Evolutionary conservation across 2,113 vertebrate species (phyloP), one percentile per base, ranked within the genome.

Genomic region (Blennius ocellaris): DNA sequence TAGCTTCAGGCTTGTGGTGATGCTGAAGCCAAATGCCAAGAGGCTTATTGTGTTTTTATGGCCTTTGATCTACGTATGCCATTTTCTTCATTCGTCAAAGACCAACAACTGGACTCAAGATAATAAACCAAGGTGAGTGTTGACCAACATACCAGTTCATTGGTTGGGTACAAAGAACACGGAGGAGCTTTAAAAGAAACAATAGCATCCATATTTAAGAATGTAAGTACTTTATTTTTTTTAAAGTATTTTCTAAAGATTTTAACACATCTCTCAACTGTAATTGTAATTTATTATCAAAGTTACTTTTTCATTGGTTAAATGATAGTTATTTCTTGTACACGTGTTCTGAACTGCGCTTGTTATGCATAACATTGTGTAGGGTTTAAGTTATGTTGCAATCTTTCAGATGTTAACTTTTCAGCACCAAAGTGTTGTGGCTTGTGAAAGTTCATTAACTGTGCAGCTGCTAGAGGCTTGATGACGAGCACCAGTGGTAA

Each of bases 11-110:
- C 81, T 70, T 68, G 54, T 78, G 73, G 72, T 80, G 79, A 82
- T 84, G 58, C 70, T 76, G 53, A 54, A 78, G 81, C 66, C 82
- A 89, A 89, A 91, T 80, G 55, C 88, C 70, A 69, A 60, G 82
- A 73, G 89, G 87, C 78, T 86, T 90, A 90, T 92, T 90, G 90
- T 90, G 80, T 87, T 91, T 84, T 89, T 69, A 81, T 69, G 76
- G 40, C 64, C 75, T 89, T 83, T 88, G 87, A 89, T 87, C 80
- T 79, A 41, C 7, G 36, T 54, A 68, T 72, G 83, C 71, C 83
- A 81, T 45, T 83, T 84, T 84, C 74, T 85, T 66, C 63, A 76
- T 87, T 85, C 85, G 82, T 68, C 85, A 86, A 71, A 69, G 50
- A 71, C 78, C 69, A 83, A 72, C 86, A 91, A 85, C 83, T 89